phyloP scores from a whole-genome alignment of 2,797 vertebrate genomes.

The Sebastes vulpes region DNA sequence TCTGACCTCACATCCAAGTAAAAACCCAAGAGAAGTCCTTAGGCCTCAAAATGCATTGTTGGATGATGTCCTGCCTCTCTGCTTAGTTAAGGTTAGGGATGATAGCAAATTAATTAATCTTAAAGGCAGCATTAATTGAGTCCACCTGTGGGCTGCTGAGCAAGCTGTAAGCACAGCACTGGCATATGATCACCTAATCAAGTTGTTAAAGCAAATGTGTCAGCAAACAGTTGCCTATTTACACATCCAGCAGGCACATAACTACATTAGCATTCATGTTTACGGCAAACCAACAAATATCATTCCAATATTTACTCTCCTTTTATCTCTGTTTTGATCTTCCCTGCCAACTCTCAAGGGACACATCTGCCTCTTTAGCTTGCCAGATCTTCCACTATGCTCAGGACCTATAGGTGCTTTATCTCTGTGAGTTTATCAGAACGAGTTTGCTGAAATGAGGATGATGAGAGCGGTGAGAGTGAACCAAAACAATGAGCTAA shows the following conservation, averaged over 20 bases:
- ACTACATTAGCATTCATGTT: background rate
- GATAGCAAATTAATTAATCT: background rate
- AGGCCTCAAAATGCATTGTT: background rate
- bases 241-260: background rate
- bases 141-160: background rate
- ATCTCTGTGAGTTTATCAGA: background rate
- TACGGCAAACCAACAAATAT: background rate
- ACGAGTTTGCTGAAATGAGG: background rate
- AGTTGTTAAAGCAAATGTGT: background rate
- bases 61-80: background rate
- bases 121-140: background rate
- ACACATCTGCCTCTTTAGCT: background rate
- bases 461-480: background rate
- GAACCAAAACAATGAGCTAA: background rate
- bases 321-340: conserved; percentile 11
- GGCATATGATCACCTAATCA: background rate
- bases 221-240: background rate
- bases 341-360: background rate
- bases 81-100: background rate
- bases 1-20: conserved; percentile 2
- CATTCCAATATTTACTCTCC: background rate
- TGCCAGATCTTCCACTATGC: background rate
- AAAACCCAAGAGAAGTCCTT: background rate
- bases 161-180: background rate
- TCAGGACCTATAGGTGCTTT: background rate